phyloP scores from a whole-genome alignment of 1,140 invertebrate genomes.

The Mylabris phalerata region DNA sequence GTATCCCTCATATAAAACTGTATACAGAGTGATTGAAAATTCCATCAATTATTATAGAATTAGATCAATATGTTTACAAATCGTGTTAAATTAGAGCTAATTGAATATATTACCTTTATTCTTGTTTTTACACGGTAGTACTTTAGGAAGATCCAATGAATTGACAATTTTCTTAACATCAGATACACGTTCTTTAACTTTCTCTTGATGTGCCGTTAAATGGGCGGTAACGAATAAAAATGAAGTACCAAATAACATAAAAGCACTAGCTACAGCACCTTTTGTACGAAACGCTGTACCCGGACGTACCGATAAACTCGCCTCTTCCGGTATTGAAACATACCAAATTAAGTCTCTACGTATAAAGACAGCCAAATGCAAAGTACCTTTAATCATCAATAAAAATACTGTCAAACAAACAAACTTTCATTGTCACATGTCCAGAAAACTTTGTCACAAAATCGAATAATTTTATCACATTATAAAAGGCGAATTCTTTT shows the following conservation, averaged over 20 bases:
- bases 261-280: slow-evolving; percentile 81
- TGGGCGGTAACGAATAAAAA: slow-evolving; percentile 92
- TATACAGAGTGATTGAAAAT: too few relatives aligned
- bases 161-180: slow-evolving; percentile 82
- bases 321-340: slow-evolving; percentile 83
- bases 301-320: slow-evolving; percentile 76
- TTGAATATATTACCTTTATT: slow-evolving; percentile 55
- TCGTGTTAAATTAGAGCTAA: too few relatives aligned
- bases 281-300: slow-evolving; percentile 86
- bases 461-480: too few relatives aligned
- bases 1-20: too few relatives aligned
- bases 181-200: slow-evolving; percentile 76
- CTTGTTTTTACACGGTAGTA: slow-evolving; percentile 66
- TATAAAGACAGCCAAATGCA: slow-evolving; percentile 81
- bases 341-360: slow-evolving; percentile 90
- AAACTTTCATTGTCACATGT: too few relatives aligned
- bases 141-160: slow-evolving; percentile 79
- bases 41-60: too few relatives aligned
- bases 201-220: slow-evolving; percentile 83
- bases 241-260: slow-evolving; percentile 87
- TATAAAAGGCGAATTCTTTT: too few relatives aligned
- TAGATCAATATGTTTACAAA: too few relatives aligned
- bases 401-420: slow-evolving; percentile 9
- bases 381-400: slow-evolving; percentile 54
- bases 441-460: too few relatives aligned